Evolutionary conservation across 2,113 vertebrate species (phyloP).

Genomic region (Canis aureus): DNA sequence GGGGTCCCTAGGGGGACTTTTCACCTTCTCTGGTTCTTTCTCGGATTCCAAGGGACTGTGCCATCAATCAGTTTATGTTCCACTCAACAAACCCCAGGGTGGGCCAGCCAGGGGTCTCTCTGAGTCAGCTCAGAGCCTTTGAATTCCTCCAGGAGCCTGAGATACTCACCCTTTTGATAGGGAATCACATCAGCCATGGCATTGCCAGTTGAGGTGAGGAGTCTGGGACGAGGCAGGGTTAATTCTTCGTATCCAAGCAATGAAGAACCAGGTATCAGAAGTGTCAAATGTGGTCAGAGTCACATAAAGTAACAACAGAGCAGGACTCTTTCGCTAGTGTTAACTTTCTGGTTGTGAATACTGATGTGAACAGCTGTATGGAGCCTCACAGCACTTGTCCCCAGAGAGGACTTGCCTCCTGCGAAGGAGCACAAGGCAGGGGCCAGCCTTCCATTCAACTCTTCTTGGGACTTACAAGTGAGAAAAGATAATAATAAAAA

Average conservation of each 20-base stretch:
- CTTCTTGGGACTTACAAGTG: not conserved
- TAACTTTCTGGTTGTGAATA: not conserved
- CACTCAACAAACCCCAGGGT: not conserved
- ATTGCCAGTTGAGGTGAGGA: not conserved
- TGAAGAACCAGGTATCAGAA: slow-evolving; percentile 53
- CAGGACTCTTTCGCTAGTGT: not conserved
- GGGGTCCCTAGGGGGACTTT: not conserved
- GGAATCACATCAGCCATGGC: not conserved
- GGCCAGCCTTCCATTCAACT: not conserved
- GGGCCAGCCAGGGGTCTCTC: not conserved
- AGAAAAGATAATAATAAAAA: not conserved
- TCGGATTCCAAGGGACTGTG: not conserved
- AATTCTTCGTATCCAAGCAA: not conserved
- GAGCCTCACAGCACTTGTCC: not conserved
- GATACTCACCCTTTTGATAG: not conserved
- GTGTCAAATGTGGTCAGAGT: not conserved
- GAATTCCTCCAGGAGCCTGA: not conserved
- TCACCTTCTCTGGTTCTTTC: not conserved
- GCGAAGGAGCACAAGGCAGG: not conserved
- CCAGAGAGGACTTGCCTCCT: not conserved
- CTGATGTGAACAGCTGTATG: not conserved
- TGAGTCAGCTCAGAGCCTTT: not conserved
- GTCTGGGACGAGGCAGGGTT: not conserved
- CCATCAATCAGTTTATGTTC: not conserved
- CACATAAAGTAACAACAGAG: not conserved